Percentiles rank a stretch among this genome's conserved stretches.
Conservation (phyloP, 2,113 vertebrate genomes). For the Podarcis cretensis region DNA sequence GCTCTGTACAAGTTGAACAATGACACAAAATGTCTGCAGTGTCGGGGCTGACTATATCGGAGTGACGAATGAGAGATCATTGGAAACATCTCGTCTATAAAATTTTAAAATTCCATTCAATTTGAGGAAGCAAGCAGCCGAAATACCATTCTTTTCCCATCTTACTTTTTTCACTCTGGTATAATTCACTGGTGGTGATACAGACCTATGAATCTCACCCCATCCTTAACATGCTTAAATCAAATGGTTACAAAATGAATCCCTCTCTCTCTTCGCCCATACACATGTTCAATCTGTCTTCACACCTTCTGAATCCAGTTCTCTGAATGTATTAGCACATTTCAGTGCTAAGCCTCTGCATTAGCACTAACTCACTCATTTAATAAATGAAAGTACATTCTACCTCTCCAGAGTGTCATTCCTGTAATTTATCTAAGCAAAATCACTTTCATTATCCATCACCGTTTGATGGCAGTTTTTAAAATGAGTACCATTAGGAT, state of each 20-base stretch:
- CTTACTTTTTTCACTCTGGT: not conserved
- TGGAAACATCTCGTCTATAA: constrained; percentile 5
- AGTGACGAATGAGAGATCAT: not conserved
- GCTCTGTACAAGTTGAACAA: not conserved
- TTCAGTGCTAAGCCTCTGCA: not conserved
- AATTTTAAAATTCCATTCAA: not conserved
- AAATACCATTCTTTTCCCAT: not conserved
- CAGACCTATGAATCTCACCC: not conserved
- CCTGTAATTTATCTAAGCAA: constrained; percentile 66
- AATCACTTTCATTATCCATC: constrained; percentile 65
- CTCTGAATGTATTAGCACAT: constrained; percentile 42
- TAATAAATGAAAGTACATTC: constrained; percentile 63
- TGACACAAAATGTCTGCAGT: not conserved
- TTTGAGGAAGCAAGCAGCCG: not conserved
- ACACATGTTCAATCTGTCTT: not conserved
- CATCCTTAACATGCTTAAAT: constrained; percentile 8
- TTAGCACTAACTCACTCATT: constrained; percentile 49
- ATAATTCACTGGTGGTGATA: not conserved
- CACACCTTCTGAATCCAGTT: constrained; percentile 15
- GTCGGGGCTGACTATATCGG: constrained; percentile 9
- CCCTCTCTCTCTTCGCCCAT: not conserved
- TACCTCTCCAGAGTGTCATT: constrained; percentile 55
- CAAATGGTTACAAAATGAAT: not conserved
- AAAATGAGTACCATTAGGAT: constrained; percentile 72
- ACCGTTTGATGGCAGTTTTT: constrained; percentile 67